Evolutionary conservation across 2,113 vertebrate genomes (phyloP).

Genomic region (Onychostoma macrolepis): DNA sequence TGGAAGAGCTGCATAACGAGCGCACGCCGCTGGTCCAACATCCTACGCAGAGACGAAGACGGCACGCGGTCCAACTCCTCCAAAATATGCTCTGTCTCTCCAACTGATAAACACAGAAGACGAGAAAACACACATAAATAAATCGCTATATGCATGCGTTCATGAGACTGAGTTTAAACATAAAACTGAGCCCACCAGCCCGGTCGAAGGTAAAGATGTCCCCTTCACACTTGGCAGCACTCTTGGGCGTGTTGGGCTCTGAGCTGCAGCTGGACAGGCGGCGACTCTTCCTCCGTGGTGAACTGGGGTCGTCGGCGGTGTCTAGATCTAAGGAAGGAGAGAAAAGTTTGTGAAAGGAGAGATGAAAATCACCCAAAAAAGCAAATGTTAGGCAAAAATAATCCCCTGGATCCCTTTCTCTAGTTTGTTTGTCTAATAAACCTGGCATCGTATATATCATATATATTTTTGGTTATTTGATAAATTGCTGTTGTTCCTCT

Average conservation of each 20-base stretch:
- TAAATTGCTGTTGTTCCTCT: no score
- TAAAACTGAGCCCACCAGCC: conserved; percentile 41
- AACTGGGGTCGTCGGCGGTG: conserved; percentile 84
- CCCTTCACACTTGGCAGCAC: conserved; percentile 88
- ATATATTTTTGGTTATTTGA: no score
- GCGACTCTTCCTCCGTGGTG: conserved; percentile 87
- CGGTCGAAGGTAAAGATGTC: conserved; percentile 61
- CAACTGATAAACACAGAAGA: conserved; percentile 60
- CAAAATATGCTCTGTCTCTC: conserved; percentile 82
- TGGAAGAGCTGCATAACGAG: conserved; percentile 96
- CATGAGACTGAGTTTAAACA: background rate
- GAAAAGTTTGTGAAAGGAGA: background rate
- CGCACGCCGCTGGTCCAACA: conserved; percentile 88
- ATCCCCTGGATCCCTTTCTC: background rate
- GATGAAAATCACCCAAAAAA: background rate
- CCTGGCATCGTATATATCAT: background rate
- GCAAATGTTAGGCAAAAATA: background rate
- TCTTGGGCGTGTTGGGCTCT: conserved; percentile 92
- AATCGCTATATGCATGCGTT: background rate
- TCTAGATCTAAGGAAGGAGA: conserved; percentile 78
- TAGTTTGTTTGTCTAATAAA: background rate
- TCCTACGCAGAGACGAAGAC: conserved; percentile 86
- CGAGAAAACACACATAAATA: background rate
- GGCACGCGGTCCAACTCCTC: conserved; percentile 87
- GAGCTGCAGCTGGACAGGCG: conserved; percentile 92